These are phyloP conservation scores for Sphenodon punctatus DNA, from an alignment of 2,797 vertebrate genomes.

Conservation along the genomic window DNA sequence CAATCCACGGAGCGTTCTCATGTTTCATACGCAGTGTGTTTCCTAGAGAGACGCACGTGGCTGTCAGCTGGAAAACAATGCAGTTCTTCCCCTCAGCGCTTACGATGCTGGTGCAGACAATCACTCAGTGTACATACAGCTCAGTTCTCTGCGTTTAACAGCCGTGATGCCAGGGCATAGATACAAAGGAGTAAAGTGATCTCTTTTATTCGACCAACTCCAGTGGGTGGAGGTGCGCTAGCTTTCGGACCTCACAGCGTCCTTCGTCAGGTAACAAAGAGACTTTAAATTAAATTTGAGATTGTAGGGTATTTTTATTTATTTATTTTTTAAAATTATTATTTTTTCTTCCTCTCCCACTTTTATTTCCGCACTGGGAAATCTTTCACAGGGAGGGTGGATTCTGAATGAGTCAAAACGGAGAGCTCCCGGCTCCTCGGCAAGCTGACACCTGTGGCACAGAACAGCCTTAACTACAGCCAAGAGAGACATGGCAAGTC, in stretches of 20 bases:
- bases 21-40: background rate
- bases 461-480: background rate
- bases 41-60: conserved; percentile 17
- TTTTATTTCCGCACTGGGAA: background rate
- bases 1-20: conserved; percentile 33
- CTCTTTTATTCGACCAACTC: too few relatives aligned
- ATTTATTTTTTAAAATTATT: background rate
- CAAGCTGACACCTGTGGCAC: background rate
- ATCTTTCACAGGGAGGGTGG: background rate
- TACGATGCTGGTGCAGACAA: background rate
- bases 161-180: background rate
- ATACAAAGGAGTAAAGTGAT: too few relatives aligned
- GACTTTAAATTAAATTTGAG: too few relatives aligned
- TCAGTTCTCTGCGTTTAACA: background rate
- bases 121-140: background rate
- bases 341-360: background rate
- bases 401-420: background rate
- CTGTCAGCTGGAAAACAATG: background rate
- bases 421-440: background rate
- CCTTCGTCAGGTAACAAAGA: too few relatives aligned
- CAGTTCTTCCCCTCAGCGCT: background rate
- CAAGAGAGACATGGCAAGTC: background rate
- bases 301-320: too few relatives aligned
- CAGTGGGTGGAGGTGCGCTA: too few relatives aligned
- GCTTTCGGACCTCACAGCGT: too few relatives aligned